Conservation (phyloP, 2,888 invertebrate genomes). For the Rugalucina vietnamica region DNA sequence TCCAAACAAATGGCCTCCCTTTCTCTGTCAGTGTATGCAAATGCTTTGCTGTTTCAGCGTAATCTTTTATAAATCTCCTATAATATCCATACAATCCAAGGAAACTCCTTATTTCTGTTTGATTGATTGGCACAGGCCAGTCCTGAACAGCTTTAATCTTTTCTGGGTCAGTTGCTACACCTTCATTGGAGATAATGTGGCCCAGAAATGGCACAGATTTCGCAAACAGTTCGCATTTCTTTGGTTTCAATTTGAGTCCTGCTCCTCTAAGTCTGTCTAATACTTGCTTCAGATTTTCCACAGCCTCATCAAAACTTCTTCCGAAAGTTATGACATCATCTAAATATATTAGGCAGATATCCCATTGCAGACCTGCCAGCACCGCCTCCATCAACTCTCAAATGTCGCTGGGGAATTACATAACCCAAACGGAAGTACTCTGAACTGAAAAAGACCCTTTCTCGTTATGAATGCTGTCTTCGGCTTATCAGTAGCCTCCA, state of each 20-base stretch:
- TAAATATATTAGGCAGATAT: conserved; percentile 22
- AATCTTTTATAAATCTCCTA: background rate
- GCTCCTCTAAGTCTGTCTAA: background rate
- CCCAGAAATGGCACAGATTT: background rate
- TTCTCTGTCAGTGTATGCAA: background rate
- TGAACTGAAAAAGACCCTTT: conserved; percentile 10
- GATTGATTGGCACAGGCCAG: background rate
- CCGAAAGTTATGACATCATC: conserved; percentile 1
- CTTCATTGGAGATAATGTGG: background rate
- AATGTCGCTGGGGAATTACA: conserved; percentile 38
- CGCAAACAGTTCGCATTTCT: background rate
- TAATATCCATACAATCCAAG: background rate
- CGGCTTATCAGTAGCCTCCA: conserved; percentile 15
- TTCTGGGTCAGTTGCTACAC: background rate
- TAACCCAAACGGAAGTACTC: background rate
- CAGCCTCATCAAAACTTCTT: background rate
- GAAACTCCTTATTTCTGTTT: background rate
- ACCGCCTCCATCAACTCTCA: conserved; percentile 20
- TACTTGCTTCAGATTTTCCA: background rate
- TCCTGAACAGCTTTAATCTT: background rate
- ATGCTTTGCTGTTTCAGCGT: background rate
- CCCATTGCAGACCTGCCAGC: conserved; percentile 5
- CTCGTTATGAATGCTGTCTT: conserved; percentile 28
- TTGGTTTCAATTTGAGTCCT: background rate
- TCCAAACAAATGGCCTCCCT: background rate